Conservation (phyloP, 2,113 vertebrate genomes). For the Burhinus oedicnemus region DNA sequence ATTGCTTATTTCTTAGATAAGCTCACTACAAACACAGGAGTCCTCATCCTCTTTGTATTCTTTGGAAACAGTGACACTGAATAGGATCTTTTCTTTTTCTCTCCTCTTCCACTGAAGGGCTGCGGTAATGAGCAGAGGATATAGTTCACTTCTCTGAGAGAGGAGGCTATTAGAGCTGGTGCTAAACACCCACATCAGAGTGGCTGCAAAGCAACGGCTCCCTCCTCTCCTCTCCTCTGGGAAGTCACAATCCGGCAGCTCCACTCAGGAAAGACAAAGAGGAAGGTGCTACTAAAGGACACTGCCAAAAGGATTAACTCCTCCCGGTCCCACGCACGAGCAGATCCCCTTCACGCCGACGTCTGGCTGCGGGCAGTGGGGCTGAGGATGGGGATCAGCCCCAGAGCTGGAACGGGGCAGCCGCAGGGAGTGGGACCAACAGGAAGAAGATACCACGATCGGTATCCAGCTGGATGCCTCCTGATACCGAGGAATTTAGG, state of each 20-base stretch:
- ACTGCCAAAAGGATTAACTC: background rate
- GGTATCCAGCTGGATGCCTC: background rate
- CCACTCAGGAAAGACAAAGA: background rate
- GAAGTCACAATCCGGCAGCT: background rate
- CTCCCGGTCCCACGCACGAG: accelerated
- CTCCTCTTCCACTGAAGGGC: constrained; percentile 54
- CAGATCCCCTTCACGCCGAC: accelerated
- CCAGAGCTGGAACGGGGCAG: accelerated
- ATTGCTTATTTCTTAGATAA: constrained; percentile 54
- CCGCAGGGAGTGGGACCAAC: background rate
- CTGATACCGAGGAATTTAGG: accelerated
- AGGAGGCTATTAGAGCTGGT: constrained; percentile 61
- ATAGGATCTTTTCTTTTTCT: constrained; percentile 17
- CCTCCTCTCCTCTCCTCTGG: constrained; percentile 38
- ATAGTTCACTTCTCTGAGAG: constrained; percentile 52
- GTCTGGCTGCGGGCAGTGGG: accelerated
- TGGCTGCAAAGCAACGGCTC: background rate
- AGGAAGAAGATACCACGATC: accelerated
- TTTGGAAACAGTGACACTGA: constrained; percentile 42
- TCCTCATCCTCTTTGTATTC: constrained; percentile 66
- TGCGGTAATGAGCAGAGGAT: constrained; percentile 53
- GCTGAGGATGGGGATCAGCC: background rate
- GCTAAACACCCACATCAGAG: constrained; percentile 65
- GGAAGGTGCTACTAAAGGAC: background rate
- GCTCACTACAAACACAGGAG: constrained; percentile 43